Evolutionary conservation across 1,140 invertebrate genomes (phyloP), one percentile per base, ranked within the genome.

Genomic region (Drosophila littoralis): DNA sequence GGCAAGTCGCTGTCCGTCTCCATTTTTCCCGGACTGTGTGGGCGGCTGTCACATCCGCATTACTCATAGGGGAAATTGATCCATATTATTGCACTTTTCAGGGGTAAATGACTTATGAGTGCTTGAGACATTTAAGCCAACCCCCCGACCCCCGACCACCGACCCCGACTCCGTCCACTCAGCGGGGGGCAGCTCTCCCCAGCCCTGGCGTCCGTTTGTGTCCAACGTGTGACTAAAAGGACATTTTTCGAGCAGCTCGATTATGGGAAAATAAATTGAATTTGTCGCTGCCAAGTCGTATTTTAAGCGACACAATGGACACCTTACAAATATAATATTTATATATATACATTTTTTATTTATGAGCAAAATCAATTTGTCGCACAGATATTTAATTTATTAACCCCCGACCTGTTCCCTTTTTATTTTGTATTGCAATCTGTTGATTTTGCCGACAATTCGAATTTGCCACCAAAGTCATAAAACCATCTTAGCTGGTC

Each of bases 251-350:
- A 60, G 46, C 74, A 33, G 36, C 7, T 52, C 77, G 59, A 68
- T 85, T 84, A 85, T 84, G 81, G 81, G 71, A 67, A 85, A 85
- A 85, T 85, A 85, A 85, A 85, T 85, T 85, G 81, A 85, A 78
- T 85, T 85, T 71, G 38, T 54, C 55, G 51, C 28, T 17, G 36
- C 48, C 38, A 60, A 70, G 17, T 67, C 69, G 77, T 70, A 84
- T 74, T 80, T 55, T 66, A 65, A 79, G 81, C 77, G 63, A 81
- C 81, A 85, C 79, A 85, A 73, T 65, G 45, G 13, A 10, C 67
- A 64, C 59, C 68, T 75, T 45, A 46, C 50, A 57, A 46, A 63
- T 17, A 64, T 48, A 63, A 57, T 33, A 79, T 15, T 48, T 68
- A 57, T 33, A 79, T 15, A 61, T 22, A 58, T 69, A 52, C 58